A percentile compares a stretch with the other conserved stretches of the same genome.
These are phyloP conservation scores for Metellina segmentata DNA, from an alignment of 2,888 invertebrate genomes.

Conservation along the genomic window DNA sequence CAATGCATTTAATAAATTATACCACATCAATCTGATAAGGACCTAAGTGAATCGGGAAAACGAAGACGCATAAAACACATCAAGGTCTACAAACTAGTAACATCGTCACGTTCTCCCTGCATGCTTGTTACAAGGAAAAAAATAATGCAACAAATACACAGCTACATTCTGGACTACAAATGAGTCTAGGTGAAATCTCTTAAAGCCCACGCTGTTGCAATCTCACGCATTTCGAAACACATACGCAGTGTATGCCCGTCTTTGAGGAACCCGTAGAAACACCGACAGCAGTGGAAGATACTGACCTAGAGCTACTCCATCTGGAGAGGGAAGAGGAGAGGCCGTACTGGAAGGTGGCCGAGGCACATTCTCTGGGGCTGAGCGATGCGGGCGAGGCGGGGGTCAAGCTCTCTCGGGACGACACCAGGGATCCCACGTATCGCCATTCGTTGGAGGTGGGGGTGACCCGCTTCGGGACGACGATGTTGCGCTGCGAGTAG, in stretches of 20 bases:
- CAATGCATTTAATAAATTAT: too few relatives aligned
- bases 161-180: neutral
- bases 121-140: too few relatives aligned
- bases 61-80: too few relatives aligned
- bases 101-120: too few relatives aligned
- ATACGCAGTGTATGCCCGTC: neutral
- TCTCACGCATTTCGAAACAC: neutral
- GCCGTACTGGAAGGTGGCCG: constrained; percentile 65
- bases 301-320: constrained; percentile 83
- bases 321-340: constrained; percentile 71
- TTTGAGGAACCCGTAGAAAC: neutral
- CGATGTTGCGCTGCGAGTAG: constrained; percentile 69
- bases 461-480: constrained; percentile 75
- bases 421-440: constrained; percentile 77
- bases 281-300: neutral
- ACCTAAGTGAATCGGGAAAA: too few relatives aligned
- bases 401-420: constrained; percentile 80
- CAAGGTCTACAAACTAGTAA: too few relatives aligned
- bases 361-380: constrained; percentile 73
- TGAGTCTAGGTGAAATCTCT: neutral
- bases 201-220: neutral
- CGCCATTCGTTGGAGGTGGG: constrained; percentile 76
- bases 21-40: too few relatives aligned
- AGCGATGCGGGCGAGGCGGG: constrained; percentile 82
- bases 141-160: neutral